Conservation (phyloP, 1,140 invertebrate species). For the Mactra quadrangularis region DNA sequence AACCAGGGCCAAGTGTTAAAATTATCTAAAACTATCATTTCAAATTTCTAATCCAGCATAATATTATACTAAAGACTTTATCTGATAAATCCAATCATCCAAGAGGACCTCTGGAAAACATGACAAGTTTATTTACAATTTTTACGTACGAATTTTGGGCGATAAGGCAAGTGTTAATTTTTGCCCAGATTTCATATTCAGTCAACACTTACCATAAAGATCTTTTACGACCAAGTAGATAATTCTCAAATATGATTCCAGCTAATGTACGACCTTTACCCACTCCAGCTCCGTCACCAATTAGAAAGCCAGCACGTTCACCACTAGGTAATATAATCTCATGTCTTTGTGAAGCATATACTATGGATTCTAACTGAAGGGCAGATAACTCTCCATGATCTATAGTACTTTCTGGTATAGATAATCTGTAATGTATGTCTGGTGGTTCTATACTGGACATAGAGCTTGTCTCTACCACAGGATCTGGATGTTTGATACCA, state of each 20-base stretch:
- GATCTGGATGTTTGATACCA: conserved; percentile 98
- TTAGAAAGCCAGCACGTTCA: conserved; percentile 96
- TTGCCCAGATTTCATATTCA: too few species aligned
- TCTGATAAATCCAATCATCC: too few species aligned
- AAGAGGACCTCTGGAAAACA: too few species aligned
- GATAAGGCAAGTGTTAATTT: too few species aligned
- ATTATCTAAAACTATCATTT: too few species aligned
- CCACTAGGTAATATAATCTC: conserved; percentile 95
- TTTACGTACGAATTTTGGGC: too few species aligned
- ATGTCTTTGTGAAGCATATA: conserved; percentile 98
- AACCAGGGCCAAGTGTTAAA: too few species aligned
- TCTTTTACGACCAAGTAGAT: conserved; percentile 94
- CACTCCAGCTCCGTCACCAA: conserved; percentile 99
- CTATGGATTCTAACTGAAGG: conserved; percentile 97
- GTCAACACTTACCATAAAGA: conserved; percentile 92
- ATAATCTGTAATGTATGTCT: conserved; percentile 95
- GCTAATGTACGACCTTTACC: conserved; percentile 99
- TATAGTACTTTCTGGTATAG: conserved; percentile 94
- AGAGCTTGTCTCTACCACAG: conserved; percentile 99
- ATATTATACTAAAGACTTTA: too few species aligned
- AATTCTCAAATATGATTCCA: conserved; percentile 99
- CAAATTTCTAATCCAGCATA: too few species aligned
- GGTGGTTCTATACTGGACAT: conserved; percentile 98
- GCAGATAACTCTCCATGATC: conserved; percentile 95
- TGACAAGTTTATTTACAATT: too few species aligned